Base-by-base conservation (phyloP, 2,888 invertebrate genomes). In the Dolichomitus sp. region DNA sequence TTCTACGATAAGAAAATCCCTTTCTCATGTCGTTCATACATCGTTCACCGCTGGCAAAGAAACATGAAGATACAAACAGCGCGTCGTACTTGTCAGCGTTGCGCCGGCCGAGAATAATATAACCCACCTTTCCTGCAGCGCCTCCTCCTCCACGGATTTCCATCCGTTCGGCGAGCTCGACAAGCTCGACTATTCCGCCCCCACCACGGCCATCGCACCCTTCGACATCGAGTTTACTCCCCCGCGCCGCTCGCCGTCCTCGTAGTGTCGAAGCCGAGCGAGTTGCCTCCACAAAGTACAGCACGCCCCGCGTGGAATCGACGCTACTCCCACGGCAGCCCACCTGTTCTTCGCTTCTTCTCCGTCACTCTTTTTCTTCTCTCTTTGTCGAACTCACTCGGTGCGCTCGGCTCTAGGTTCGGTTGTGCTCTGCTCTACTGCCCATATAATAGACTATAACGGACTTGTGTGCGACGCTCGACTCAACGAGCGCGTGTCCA, bases 331-430 rank as follows among this genome's bases (percentile, higher is more conserved):
- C 89, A 88, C 89, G 86, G 70, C 78, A 69, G 88, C 86, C 88
- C 91, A 91, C 89, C 91, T 91, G 91, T 91, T 90, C 88, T 86
- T 84, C 23, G 1, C 2, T 91, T 90, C 88, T 86, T 84, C 23
- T 23, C 2, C 23, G 23, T 23, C 23, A 1, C 23, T 23, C 23
- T 23, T 23, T 23, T 23, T 23, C 23, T 17, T 57, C 42, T 57
- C 27, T 74, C 37, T 37, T 65, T 59, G 0, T 23, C 50, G n/a
- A n/a, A 33, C 48, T 70, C 19, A 40, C 70, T 52, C 70, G 5
- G 23, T 27, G 50, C 57, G n/a, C 48, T 33, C 50, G 6, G 57
- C 50, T 54, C 59, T 19, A 30, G 17, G 37, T 23, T 65, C 27
- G 17, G 23, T 23, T 42, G 12, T 27, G 74, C 45, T 52, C 65